Conservation (phyloP, 1,140 invertebrate genomes). For the Eulimnadia texana region DNA sequence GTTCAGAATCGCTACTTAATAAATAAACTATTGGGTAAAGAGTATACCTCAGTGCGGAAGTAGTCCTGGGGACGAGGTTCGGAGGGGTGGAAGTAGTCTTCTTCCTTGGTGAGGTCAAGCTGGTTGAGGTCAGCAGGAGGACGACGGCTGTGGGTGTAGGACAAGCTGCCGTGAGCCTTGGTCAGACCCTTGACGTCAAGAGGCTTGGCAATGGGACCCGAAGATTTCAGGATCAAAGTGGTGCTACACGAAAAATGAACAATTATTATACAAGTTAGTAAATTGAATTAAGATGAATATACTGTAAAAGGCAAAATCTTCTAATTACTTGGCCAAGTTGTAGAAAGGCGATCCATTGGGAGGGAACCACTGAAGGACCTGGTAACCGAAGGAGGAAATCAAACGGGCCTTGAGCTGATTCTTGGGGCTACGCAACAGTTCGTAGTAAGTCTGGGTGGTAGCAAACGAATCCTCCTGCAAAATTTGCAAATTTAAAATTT, state of each 20-base stretch:
- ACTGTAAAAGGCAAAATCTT: neutral
- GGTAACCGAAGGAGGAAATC: conserved; percentile 16
- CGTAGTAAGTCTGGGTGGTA: conserved; percentile 16
- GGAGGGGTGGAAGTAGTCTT: conserved; percentile 13
- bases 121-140: conserved; percentile 8
- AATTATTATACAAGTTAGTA: neutral
- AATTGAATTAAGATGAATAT: neutral
- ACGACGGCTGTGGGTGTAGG: neutral
- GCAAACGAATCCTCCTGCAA: conserved; percentile 6
- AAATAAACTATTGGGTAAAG: no score
- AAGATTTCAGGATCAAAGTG: conserved; percentile 12
- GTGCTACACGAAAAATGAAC: neutral
- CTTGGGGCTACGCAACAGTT: conserved; percentile 8
- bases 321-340: conserved; percentile 16
- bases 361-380: conserved; percentile 10
- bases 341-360: conserved; percentile 15
- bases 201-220: conserved; percentile 12
- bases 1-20: no score
- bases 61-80: conserved; percentile 11
- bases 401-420: conserved; percentile 11
- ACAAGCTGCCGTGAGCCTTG: conserved; percentile 1
- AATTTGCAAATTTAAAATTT: neutral
- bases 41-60: conserved; percentile 12
- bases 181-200: conserved; percentile 6
- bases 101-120: conserved; percentile 8